Base-by-base conservation (phyloP, 2,888 invertebrate genomes). In the Homarus gammarus region DNA sequence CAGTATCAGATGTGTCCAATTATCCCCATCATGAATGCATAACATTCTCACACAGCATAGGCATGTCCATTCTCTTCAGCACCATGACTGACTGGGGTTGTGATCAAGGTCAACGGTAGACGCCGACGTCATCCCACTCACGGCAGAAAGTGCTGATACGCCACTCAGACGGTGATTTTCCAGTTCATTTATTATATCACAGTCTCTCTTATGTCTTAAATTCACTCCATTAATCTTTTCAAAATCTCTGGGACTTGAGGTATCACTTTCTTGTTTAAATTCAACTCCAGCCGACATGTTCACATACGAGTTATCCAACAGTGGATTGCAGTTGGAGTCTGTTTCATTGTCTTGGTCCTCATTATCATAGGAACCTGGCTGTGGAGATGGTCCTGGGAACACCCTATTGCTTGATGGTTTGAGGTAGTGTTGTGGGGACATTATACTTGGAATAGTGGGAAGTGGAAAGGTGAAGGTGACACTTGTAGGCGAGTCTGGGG, bases 21-120 rank as follows among this genome's bases (percentile, higher is more conserved):
- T n/a, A n/a, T n/a, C n/a, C n/a, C n/a, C n/a, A n/a, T n/a, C n/a
- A n/a, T n/a, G n/a, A n/a, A n/a, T n/a, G n/a, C n/a, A n/a, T n/a
- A n/a, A n/a, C n/a, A n/a, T n/a, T n/a, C n/a, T n/a, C n/a, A n/a
- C n/a, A n/a, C n/a, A n/a, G n/a, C n/a, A n/a, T n/a, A n/a, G n/a
- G n/a, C n/a, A n/a, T n/a, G n/a, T n/a, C n/a, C n/a, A n/a, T n/a
- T n/a, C n/a, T n/a, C n/a, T 68, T 72, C 51, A 91, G 56, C 91
- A 91, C 73, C 84, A 82, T 2, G 91, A 91, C 79, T 91, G 91
- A 78, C 82, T 85, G 38, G 91, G 85, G 5, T 18, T 38, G 40
- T 82, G 85, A 49, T 91, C 88, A n/a, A 91, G 75, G 51, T 91
- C 82, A 38, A 91, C 51, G 0, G 91, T 90, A 31, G 90, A 88